Evolutionary conservation across 2,797 vertebrate genomes (phyloP), one percentile per base, ranked within the genome.

Genomic region (Menidia menidia): DNA sequence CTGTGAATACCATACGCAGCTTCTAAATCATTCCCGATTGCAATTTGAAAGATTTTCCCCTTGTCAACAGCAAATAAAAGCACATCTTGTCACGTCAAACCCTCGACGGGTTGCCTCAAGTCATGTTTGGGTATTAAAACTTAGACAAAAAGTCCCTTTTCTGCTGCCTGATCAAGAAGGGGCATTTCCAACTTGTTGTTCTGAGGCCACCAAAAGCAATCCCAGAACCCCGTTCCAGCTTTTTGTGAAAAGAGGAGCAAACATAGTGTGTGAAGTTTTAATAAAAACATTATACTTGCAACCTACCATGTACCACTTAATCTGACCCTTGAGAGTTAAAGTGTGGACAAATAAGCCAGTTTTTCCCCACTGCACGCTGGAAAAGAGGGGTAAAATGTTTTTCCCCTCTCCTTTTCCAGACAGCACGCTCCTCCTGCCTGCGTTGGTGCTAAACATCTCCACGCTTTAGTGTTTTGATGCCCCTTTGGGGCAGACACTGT

Each of bases 1-100:
- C 64, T 73, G 48, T 68, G 51, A 65, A 54, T 60, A 78, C 68
- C 54, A 64, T 60, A 56, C 65, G 68, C 47, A 39, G 33, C 58
- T 39, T 6, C 35, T 42, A 19, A 59, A 14, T 60, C 62, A 57
- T 13, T 14, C 30, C 19, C 2, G 4, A 43, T 59, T 18, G 6
- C 30, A 62, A 14, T 57, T 32, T 67, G 3, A 39, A 7, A 55
- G 35, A n/a, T 48, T 35, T 75, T 14, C 54, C 33, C 45, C n/a
- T 64, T 50, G 42, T 39, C 30, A 12, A 52, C 6, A 14, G 12
- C 19, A 18, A 50, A 3, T 25, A 19, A 5, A 50, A 12, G 10
- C 48, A 50, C 48, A n/a, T 50, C 9, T 30, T 52, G 9, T 25
- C 18, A 66, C 41, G 39, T 56, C 71, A 73, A 39, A 10, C n/a